Percentiles rank a stretch among this genome's conserved stretches.
These are phyloP conservation scores for Euura lappo DNA, from an alignment of 1,140 invertebrate species.

Conservation along the genomic window DNA sequence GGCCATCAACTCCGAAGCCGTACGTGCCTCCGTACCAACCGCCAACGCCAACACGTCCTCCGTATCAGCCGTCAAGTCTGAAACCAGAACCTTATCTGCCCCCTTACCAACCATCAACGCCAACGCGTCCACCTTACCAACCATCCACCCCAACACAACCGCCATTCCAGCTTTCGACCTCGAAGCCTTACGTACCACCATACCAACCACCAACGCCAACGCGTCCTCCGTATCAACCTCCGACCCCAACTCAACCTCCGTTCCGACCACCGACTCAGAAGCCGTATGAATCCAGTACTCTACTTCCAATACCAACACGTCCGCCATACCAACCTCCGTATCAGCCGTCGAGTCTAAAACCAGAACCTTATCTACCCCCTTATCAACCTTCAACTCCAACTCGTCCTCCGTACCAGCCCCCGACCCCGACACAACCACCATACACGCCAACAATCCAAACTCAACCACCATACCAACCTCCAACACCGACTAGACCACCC, in stretches of 20 bases:
- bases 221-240: constrained; percentile 13
- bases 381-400: constrained; percentile 17
- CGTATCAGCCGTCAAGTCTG: constrained; percentile 10
- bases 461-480: not conserved
- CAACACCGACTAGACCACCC: not conserved
- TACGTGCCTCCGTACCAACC: constrained; percentile 18
- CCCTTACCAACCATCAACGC: constrained; percentile 16
- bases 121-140: not conserved
- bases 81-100: constrained; percentile 22
- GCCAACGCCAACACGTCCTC: constrained; percentile 10
- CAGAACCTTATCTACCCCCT: not conserved
- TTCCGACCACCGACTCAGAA: constrained; percentile 12
- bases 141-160: constrained; percentile 10
- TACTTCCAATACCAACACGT: not conserved
- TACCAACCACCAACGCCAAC: constrained; percentile 13
- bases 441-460: not conserved
- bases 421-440: constrained; percentile 13
- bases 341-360: too few species aligned
- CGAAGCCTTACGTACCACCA: constrained; percentile 23
- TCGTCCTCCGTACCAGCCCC: constrained; percentile 20
- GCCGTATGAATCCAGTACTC: not conserved
- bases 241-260: constrained; percentile 15
- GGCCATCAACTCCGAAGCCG: constrained; percentile 14
- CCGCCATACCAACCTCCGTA: too few species aligned
- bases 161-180: constrained; percentile 4